Base-by-base conservation (phyloP, 2,888 invertebrate genomes). In the Bedellia somnulentella region DNA sequence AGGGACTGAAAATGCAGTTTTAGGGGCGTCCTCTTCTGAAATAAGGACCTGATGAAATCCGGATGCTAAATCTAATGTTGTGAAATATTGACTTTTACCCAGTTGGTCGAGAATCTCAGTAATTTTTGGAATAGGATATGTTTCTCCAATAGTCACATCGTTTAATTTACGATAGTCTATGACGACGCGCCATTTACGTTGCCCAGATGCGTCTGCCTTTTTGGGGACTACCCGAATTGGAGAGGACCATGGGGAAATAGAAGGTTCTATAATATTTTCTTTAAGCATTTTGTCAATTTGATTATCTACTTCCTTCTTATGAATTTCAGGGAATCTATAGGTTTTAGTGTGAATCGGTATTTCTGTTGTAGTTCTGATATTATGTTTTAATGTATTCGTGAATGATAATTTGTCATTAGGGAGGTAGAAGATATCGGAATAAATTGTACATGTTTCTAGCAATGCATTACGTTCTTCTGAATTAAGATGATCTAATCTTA, bases 251-350 rank as follows among this genome's bases (percentile, higher is more conserved):
- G n/a, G n/a, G n/a, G n/a, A n/a, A n/a, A n/a, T 59, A 57, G 27
- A 27, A 3, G 28, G 28, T 18, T 18, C 9, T 12, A 28, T 21
- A 4, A 28, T 21, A 12, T 28, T 28, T 18, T 18, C n/a, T n/a
- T n/a, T n/a, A n/a, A n/a, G n/a, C n/a, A n/a, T n/a, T n/a, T n/a
- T n/a, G n/a, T n/a, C n/a, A 8, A 26, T 4, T 30, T 30, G 30
- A 4, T 10, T 24, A 8, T 11, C 5, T 10, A 30, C 30, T 17
- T 30, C 30, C 5, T 11, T 5, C 18, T 30, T 16, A 17, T 30
- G 30, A 9, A 15, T 9, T 25, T 25, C 11, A 5, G 30, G 30
- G n/a, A 22, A 30, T 16, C 25, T n/a, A 25, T 30, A 30, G 9
- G 24, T 11, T 10, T 30, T 30, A 11, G 17, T 13, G 6, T 25